These are phyloP conservation scores for Papilio glaucus DNA, from an alignment of 1,140 invertebrate genomes.

Conservation along the genomic window DNA sequence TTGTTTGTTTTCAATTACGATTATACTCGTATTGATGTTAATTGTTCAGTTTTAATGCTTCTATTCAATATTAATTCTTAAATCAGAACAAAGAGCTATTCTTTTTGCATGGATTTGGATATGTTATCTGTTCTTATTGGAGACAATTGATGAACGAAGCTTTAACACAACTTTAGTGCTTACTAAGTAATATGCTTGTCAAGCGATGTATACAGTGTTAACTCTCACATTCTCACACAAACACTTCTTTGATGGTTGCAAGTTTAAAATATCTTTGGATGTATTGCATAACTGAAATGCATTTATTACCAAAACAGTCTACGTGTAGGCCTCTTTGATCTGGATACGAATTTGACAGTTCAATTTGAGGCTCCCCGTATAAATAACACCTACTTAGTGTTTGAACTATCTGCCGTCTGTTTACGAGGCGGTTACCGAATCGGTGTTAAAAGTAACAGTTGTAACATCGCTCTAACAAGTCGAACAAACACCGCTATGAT, in stretches of 20 bases:
- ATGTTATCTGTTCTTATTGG: too few species aligned
- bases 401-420: slow-evolving; percentile 1
- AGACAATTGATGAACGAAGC: background rate
- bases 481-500: slow-evolving; percentile 38
- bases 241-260: background rate
- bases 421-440: slow-evolving; percentile 4
- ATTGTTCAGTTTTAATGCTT: too few species aligned
- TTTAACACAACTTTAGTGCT: background rate
- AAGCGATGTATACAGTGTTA: background rate
- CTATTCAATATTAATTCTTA: too few species aligned
- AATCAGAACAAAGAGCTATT: too few species aligned
- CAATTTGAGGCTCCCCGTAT: slow-evolving; percentile 12
- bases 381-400: slow-evolving; percentile 25
- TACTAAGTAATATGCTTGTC: background rate
- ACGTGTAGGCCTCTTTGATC: background rate
- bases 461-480: slow-evolving; percentile 42
- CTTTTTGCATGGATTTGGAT: too few species aligned
- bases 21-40: too few species aligned
- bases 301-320: slow-evolving; percentile 5
- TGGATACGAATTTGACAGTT: slow-evolving; percentile 19
- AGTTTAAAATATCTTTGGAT: slow-evolving; percentile 2
- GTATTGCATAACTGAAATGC: background rate
- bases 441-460: slow-evolving; percentile 21
- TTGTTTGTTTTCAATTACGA: too few species aligned
- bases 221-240: background rate